Percentiles rank a stretch among this genome's conserved stretches.
Evolutionary conservation across 2,797 vertebrate species (phyloP).

Genomic region (Lepilemur septentrionalis): DNA sequence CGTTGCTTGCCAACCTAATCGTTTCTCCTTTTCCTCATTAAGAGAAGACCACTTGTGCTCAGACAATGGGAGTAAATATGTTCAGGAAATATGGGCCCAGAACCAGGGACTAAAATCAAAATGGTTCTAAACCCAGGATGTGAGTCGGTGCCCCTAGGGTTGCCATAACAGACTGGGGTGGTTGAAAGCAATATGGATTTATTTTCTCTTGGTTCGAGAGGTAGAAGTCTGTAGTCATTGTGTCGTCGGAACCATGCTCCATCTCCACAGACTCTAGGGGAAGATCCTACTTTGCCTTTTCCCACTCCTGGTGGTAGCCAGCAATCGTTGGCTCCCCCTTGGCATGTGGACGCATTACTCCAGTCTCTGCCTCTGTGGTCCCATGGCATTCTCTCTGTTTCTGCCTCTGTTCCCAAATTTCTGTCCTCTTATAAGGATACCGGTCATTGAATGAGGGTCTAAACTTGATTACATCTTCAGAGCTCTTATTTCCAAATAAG

Average conservation of each 20-base stretch:
- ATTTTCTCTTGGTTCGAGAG: background rate
- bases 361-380: background rate
- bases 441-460: background rate
- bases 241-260: background rate
- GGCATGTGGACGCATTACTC: background rate
- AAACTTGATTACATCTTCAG: background rate
- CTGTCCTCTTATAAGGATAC: background rate
- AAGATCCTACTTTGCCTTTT: background rate
- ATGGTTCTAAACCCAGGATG: too few species aligned
- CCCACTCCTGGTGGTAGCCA: too few species aligned
- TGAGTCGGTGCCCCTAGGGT: fast-evolving
- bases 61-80: background rate
- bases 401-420: background rate
- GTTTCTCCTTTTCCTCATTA: background rate
- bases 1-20: background rate
- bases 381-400: too few species aligned
- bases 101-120: background rate
- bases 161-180: fast-evolving
- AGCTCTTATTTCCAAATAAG: background rate
- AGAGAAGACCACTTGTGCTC: background rate
- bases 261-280: background rate
- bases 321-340: background rate
- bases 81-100: background rate
- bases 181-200: background rate
- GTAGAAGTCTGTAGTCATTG: too few species aligned